Conservation (phyloP, 2,797 vertebrate species). For the Aratinga solstitialis region DNA sequence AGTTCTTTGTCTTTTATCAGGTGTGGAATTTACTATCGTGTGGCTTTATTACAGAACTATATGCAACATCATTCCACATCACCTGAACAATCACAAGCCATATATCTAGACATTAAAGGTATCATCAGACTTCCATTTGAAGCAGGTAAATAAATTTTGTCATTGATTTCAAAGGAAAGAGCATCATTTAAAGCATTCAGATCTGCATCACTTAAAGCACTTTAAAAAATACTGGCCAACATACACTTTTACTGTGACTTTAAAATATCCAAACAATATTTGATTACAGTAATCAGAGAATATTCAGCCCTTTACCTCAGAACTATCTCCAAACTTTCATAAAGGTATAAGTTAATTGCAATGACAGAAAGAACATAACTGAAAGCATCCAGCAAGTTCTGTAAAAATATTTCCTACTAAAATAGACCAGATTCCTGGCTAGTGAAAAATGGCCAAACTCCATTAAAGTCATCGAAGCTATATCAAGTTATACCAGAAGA, state of each 20-base stretch:
- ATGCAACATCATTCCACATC: not conserved
- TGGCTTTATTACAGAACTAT: not conserved
- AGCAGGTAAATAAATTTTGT: not conserved
- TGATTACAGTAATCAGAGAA: not conserved
- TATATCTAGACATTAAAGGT: not conserved
- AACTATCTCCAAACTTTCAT: not conserved
- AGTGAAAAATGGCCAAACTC: slow-evolving; percentile 3
- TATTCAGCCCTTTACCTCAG: not conserved
- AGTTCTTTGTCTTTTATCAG: not conserved
- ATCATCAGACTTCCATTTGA: not conserved
- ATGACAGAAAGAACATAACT: not conserved
- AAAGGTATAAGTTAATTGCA: not conserved
- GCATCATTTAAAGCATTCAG: not conserved
- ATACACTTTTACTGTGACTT: not conserved
- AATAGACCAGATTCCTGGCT: not conserved
- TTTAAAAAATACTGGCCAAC: not conserved
- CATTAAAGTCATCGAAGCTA: slow-evolving; percentile 23
- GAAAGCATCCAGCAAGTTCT: not conserved
- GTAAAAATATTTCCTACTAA: not conserved
- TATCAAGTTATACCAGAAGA: slow-evolving; percentile 23
- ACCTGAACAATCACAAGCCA: not conserved
- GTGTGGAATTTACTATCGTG: not conserved
- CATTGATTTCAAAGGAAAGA: not conserved
- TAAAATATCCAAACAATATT: not conserved
- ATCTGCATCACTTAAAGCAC: not conserved